phyloP scores from a whole-genome alignment of 2,797 vertebrate genomes.

The Darevskia mixta region DNA sequence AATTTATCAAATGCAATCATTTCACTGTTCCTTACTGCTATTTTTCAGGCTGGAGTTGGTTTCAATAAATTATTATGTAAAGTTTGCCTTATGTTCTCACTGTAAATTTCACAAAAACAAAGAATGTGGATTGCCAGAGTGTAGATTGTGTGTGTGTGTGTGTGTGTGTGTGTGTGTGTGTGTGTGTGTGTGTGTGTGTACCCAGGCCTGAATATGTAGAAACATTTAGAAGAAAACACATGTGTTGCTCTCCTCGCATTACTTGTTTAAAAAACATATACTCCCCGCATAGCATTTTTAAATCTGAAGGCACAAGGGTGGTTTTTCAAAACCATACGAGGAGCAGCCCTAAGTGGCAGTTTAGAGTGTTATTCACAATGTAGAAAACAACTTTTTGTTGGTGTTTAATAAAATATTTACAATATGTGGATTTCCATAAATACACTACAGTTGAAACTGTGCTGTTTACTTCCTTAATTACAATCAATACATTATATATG shows the following conservation, averaged over 20 bases:
- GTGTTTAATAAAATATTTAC: constrained; percentile 29
- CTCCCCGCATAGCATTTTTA: neutral
- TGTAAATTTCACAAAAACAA: constrained; percentile 20
- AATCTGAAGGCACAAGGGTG: neutral
- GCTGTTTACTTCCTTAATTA: constrained; percentile 35
- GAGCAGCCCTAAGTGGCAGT: neutral
- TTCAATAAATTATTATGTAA: constrained; percentile 14
- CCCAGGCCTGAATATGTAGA: neutral
- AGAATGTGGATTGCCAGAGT: too few relatives aligned
- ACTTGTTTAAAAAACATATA: too few relatives aligned
- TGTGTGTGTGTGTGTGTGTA: neutral
- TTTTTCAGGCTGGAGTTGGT: constrained; percentile 23
- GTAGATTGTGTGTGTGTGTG: too few relatives aligned
- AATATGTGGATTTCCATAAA: neutral
- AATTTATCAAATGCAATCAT: constrained; percentile 15
- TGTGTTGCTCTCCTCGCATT: neutral
- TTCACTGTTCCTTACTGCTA: neutral
- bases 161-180: neutral
- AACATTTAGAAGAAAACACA: neutral
- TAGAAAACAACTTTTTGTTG: neutral
- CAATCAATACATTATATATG: constrained; percentile 27
- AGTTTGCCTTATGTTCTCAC: neutral
- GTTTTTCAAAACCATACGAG: neutral
- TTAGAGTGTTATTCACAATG: constrained; percentile 12
- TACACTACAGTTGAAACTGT: neutral